Evolutionary conservation across 2,888 invertebrate species (phyloP).

Genomic region (Sarcophaga carnaria): DNA sequence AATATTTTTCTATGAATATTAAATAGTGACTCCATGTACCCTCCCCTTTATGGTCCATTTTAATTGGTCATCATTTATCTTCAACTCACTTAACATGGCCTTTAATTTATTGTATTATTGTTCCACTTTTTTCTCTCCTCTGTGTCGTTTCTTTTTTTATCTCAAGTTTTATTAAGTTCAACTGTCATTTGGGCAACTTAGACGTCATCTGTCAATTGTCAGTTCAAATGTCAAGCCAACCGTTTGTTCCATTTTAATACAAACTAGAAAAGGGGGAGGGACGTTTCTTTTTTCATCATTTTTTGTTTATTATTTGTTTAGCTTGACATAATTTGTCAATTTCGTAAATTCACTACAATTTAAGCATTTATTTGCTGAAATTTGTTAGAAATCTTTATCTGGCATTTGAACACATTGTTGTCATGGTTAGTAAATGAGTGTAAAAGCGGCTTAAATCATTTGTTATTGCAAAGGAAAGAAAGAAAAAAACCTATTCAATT

Average conservation of each 20-base stretch:
- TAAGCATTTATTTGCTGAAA: slow-evolving; percentile 59
- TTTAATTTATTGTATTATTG: slow-evolving; percentile 45
- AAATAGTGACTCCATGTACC: not conserved
- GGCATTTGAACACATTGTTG: slow-evolving; percentile 63
- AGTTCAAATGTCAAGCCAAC: slow-evolving; percentile 54
- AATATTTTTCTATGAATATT: too few species aligned
- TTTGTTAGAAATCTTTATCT: slow-evolving; percentile 67
- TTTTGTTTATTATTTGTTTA: slow-evolving; percentile 40
- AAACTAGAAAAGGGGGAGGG: not conserved
- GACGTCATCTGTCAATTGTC: slow-evolving; percentile 78
- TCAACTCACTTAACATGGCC: slow-evolving; percentile 54
- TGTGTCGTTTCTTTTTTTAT: slow-evolving; percentile 26
- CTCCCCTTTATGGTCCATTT: slow-evolving; percentile 13
- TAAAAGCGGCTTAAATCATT: slow-evolving; percentile 68
- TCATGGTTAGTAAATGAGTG: slow-evolving; percentile 52
- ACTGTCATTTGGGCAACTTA: slow-evolving; percentile 70
- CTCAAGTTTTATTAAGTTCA: slow-evolving; percentile 63
- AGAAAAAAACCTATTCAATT: slow-evolving; percentile 42
- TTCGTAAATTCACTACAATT: slow-evolving; percentile 65
- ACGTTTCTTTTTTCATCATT: not conserved
- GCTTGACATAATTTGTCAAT: slow-evolving; percentile 68
- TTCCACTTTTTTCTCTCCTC: slow-evolving; percentile 12
- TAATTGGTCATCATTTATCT: slow-evolving; percentile 66
- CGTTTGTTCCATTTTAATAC: slow-evolving; percentile 29
- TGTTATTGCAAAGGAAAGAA: slow-evolving; percentile 24